Evolutionary conservation across 2,113 vertebrate species (phyloP).

Genomic region (Seriola rivoliana): DNA sequence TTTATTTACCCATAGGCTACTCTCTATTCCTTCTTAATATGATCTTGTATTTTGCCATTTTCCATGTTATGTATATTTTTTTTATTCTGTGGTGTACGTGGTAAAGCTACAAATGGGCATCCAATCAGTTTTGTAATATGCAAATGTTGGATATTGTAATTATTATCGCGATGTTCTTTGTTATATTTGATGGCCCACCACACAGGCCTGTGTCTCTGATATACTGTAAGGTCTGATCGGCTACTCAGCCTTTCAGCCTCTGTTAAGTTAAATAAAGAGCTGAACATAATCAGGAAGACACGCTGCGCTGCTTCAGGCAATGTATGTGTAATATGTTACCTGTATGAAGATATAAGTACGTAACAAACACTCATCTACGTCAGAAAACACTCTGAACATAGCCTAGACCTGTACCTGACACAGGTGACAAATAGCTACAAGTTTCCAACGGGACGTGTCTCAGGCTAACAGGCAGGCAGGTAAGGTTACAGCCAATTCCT

Average conservation of each 20-base stretch:
- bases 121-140: too few species aligned
- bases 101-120: too few species aligned
- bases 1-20: background rate
- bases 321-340: too few species aligned
- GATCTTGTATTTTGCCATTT: background rate
- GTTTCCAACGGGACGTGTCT: background rate
- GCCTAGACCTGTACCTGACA: constrained; percentile 4
- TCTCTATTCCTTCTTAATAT: background rate
- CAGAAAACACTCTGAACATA: too few species aligned
- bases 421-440: constrained; percentile 31
- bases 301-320: background rate
- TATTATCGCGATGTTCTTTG: background rate
- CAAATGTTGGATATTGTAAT: background rate
- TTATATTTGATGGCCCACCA: background rate
- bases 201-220: background rate
- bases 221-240: background rate
- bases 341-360: background rate
- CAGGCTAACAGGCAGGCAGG: background rate
- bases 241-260: background rate
- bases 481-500: background rate
- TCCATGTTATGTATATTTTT: background rate
- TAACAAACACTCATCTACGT: background rate
- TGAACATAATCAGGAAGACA: background rate
- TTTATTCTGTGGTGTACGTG: background rate
- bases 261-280: background rate